Base-by-base conservation (phyloP, 2,113 vertebrate species). In the Dryoscopus gambensis region DNA sequence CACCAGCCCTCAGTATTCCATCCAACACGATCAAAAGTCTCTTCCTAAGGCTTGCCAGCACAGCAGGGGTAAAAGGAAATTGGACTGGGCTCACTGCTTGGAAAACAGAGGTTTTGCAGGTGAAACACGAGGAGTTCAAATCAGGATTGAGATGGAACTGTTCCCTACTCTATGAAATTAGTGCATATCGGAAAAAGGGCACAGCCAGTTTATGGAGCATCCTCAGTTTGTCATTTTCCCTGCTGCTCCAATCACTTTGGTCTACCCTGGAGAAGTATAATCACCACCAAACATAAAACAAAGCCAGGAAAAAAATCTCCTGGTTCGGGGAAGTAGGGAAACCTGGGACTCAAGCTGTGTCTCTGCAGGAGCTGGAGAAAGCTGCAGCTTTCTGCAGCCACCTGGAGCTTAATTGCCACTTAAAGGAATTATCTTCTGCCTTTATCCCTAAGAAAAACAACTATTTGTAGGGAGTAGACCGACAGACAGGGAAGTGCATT, bases 331-430 rank as follows among this genome's bases (percentile, higher is more conserved):
- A 93, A 96, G 78, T 22, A 50, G 86, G 91, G 75, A 76, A 91
- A 77, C 57, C 76, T 74, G 44, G 31, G 56, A 64, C 49, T 87
- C 89, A 94, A 63, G 79, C 87, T 96, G 82, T 71, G 79, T 40
- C 87, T 78, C 84, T 82, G 56, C 79, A 91, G 91, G 93, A 94
- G 44, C 64, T 88, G 82, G 70, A 78, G 84, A 82, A 83, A 92
- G 81, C 92, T 93, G 89, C 69, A 57, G 91, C 89, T 94, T 95
- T 79, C 73, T 69, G 47, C 70, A 90, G 63, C 91, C 67, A 70
- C 93, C 91, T 77, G 84, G 90, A 91, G 94, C 87, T 96, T 93
- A 97, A 95, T 23, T 97, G 94, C 88, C 85, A 92, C 94, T 97
- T 96, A 96, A 84, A 95, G 84, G 77, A 94, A 95, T 97, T 94